phyloP scores from a whole-genome alignment of 2,888 invertebrate species.

The Balanococcus diminutus region DNA sequence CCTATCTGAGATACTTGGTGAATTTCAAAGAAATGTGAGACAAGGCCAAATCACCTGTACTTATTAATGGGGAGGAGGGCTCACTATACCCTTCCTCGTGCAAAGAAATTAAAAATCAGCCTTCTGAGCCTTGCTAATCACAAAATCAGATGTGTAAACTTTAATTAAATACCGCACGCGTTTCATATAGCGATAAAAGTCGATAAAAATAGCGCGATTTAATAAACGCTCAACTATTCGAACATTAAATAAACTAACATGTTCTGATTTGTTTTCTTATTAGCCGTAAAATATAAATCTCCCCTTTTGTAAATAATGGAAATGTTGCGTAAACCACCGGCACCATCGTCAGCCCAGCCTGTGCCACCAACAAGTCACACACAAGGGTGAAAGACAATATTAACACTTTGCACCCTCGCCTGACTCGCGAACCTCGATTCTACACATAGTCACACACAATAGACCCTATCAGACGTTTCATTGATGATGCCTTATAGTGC shows the following conservation, averaged over 20 bases:
- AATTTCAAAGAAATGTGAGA: too few relatives aligned
- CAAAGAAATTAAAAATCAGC: too few relatives aligned
- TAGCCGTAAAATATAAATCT: constrained; percentile 50
- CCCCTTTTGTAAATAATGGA: constrained; percentile 52
- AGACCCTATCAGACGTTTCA: constrained; percentile 38
- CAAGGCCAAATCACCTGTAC: too few relatives aligned
- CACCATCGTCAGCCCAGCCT: too few relatives aligned
- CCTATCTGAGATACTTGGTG: too few relatives aligned
- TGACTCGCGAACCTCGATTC: too few relatives aligned
- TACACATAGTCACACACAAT: constrained; percentile 16
- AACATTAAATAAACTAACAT: constrained; percentile 51
- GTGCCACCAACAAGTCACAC: constrained; percentile 24
- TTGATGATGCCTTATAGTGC: constrained; percentile 16
- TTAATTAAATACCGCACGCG: background rate
- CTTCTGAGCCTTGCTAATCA: too few relatives aligned
- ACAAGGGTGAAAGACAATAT: constrained; percentile 46
- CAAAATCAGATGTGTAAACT: too few relatives aligned
- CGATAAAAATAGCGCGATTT: constrained; percentile 39
- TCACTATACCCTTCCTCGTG: too few relatives aligned
- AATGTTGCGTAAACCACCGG: constrained; percentile 52
- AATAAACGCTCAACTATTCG: constrained; percentile 44
- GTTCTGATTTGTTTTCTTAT: constrained; percentile 54
- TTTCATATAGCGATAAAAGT: background rate
- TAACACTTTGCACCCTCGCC: constrained; percentile 48
- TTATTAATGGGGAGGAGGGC: too few relatives aligned